These are phyloP conservation scores for Pasiphila rectangulata DNA, from an alignment of 2,888 invertebrate species.

Conservation along the genomic window DNA sequence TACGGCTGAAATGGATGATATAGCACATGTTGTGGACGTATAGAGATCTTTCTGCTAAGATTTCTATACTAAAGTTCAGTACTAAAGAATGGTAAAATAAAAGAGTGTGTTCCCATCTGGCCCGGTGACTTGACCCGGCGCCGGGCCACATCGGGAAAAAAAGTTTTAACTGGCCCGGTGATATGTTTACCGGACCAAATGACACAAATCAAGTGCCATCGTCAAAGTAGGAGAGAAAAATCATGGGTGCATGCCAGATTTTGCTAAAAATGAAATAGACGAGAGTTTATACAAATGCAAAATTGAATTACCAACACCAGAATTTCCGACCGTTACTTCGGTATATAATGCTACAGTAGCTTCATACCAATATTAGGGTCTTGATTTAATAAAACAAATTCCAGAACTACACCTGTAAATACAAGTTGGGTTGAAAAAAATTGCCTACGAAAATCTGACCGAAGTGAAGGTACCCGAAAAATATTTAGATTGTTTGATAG, in stretches of 20 bases:
- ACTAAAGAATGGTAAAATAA: too few relatives aligned
- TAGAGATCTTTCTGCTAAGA: too few relatives aligned
- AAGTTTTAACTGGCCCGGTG: too few relatives aligned
- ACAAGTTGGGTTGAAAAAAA: neutral
- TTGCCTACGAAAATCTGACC: neutral
- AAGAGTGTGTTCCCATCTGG: too few relatives aligned
- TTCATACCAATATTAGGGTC: neutral
- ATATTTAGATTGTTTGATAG: neutral
- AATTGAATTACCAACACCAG: conserved; percentile 1
- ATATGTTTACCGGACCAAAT: too few relatives aligned
- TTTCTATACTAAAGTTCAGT: too few relatives aligned
- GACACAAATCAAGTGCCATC: too few relatives aligned
- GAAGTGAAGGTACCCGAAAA: neutral
- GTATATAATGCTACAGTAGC: conserved; percentile 1
- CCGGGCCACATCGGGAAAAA: too few relatives aligned
- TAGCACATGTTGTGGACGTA: too few relatives aligned
- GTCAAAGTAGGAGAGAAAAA: conserved; percentile 19
- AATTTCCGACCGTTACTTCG: neutral
- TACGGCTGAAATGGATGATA: too few relatives aligned
- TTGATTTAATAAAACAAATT: conserved; percentile 2
- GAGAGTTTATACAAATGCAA: conserved; percentile 10
- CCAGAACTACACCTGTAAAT: too few relatives aligned
- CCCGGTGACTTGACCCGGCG: too few relatives aligned
- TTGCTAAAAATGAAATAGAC: conserved; percentile 19
- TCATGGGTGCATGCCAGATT: conserved; percentile 21